Evolutionary conservation across 2,113 vertebrate genomes (phyloP).

Genomic region (Casuarius casuarius): DNA sequence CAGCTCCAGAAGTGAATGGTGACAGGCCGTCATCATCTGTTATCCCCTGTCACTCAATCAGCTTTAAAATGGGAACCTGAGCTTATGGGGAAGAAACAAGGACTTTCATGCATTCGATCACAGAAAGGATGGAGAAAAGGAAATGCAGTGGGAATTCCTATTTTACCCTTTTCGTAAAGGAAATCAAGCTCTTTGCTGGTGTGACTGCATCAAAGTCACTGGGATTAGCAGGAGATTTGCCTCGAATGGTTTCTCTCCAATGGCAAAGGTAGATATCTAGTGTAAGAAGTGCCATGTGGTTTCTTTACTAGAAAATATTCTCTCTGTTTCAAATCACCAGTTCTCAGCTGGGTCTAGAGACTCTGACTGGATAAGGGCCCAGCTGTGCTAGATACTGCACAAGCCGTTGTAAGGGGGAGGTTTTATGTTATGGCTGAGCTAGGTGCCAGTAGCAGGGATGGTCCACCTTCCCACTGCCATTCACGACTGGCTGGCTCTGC

Average conservation of each 20-base stretch:
- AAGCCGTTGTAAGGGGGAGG: accelerated
- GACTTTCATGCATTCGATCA: neutral
- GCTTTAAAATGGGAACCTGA: neutral
- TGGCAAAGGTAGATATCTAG: neutral
- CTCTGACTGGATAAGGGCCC: neutral
- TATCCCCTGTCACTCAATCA: neutral
- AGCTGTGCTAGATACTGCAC: neutral
- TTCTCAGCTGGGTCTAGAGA: neutral
- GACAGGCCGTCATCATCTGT: neutral
- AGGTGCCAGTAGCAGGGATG: neutral
- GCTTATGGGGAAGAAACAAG: neutral
- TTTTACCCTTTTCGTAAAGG: neutral
- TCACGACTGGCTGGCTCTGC: constrained; percentile 16
- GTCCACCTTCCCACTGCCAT: neutral
- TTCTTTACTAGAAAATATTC: neutral
- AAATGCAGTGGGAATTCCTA: neutral
- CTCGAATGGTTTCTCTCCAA: neutral
- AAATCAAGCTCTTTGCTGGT: constrained; percentile 13
- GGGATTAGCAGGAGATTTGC: neutral
- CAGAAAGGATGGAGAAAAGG: neutral
- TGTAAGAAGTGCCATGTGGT: neutral
- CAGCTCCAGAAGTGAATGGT: constrained; percentile 4
- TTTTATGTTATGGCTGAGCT: neutral
- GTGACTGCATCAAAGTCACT: neutral
- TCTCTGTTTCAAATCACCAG: neutral